These are phyloP conservation scores for Grammomys dolichurus DNA, from an alignment of 2,113 vertebrate species.

Conservation along the genomic window DNA sequence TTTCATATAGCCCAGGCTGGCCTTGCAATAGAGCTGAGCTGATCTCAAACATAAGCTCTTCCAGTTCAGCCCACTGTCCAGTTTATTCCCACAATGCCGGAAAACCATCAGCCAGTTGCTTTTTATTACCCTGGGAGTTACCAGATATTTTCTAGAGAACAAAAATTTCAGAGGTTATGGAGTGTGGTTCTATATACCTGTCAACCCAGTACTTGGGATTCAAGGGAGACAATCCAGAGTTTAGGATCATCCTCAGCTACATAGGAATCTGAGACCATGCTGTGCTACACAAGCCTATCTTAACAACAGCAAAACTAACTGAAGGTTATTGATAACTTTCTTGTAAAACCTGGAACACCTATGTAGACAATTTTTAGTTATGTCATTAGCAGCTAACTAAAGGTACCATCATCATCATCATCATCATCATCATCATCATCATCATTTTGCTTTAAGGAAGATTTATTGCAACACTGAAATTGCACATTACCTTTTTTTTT, in stretches of 20 bases:
- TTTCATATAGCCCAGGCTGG: background rate
- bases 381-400: slow-evolving; percentile 1
- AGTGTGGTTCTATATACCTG: background rate
- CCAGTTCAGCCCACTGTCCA: too few species aligned
- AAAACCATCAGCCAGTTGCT: background rate
- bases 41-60: background rate
- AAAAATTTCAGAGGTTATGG: background rate
- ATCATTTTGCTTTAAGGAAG: too few species aligned
- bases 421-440: too few species aligned
- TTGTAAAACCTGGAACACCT: background rate
- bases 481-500: too few species aligned
- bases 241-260: background rate
- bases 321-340: slow-evolving; percentile 18
- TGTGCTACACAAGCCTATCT: background rate
- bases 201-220: background rate
- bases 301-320: background rate
- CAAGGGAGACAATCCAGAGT: background rate
- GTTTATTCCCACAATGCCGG: background rate
- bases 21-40: background rate
- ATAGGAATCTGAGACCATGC: too few species aligned
- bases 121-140: background rate
- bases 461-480: too few species aligned
- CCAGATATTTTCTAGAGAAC: background rate
- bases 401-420: background rate
- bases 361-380: background rate